Evolutionary conservation across 2,113 vertebrate species (phyloP).

Genomic region (Gobio gobio): DNA sequence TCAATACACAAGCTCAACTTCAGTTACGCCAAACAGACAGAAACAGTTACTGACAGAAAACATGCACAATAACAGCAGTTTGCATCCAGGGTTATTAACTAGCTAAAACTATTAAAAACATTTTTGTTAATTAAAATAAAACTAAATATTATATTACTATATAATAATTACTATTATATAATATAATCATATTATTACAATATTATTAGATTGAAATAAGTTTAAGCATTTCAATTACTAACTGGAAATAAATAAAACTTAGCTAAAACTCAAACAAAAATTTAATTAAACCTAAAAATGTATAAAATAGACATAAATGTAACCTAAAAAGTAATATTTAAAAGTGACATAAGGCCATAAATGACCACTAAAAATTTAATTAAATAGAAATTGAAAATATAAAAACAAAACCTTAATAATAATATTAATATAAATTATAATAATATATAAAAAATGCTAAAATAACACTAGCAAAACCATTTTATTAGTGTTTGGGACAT

Average conservation of each 20-base stretch:
- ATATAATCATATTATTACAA: no score
- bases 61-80: neutral
- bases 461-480: no score
- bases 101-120: neutral
- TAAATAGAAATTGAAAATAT: neutral
- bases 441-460: no score
- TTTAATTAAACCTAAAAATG: neutral
- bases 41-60: neutral
- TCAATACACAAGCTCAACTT: neutral
- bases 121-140: neutral
- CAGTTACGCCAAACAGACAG: neutral
- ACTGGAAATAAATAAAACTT: neutral
- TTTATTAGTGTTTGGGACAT: neutral
- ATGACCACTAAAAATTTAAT: neutral
- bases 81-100: neutral
- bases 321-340: neutral
- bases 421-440: neutral
- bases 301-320: neutral
- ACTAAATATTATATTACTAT: neutral
- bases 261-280: neutral
- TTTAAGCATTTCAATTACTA: neutral
- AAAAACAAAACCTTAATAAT: neutral
- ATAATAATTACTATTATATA: no score
- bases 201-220: neutral
- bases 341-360: neutral